Evolutionary conservation across 2,888 invertebrate species (phyloP).

Genomic region (Eristalis intricaria): DNA sequence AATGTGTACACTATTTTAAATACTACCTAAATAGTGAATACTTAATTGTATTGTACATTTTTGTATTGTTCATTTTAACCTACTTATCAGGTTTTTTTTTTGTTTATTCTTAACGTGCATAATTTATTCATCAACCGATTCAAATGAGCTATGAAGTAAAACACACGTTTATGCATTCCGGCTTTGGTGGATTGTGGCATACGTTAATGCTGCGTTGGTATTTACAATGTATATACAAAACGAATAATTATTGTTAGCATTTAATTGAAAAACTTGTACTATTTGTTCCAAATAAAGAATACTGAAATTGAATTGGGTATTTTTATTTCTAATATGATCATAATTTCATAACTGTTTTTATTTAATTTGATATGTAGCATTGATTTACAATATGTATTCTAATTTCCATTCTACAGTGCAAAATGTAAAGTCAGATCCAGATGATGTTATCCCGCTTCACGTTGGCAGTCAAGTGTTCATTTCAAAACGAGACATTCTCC

Average conservation of each 20-base stretch:
- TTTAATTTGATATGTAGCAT: neutral
- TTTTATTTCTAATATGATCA: neutral
- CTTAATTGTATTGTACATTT: too few relatives aligned
- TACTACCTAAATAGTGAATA: too few relatives aligned
- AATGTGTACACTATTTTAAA: too few relatives aligned
- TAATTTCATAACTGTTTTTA: neutral
- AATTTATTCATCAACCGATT: too few relatives aligned
- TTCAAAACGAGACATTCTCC: constrained; percentile 77
- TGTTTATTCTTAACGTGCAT: too few relatives aligned
- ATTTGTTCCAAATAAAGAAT: neutral
- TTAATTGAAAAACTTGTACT: neutral
- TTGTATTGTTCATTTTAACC: too few relatives aligned
- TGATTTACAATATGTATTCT: neutral
- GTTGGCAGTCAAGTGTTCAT: constrained; percentile 79
- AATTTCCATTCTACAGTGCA: constrained; percentile 21
- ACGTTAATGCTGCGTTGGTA: neutral
- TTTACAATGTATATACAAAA: neutral
- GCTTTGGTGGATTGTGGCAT: too few relatives aligned
- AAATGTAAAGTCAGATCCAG: constrained; percentile 14
- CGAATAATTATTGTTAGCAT: neutral
- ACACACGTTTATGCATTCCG: too few relatives aligned
- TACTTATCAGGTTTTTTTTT: too few relatives aligned
- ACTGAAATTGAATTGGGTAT: neutral
- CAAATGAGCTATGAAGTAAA: too few relatives aligned
- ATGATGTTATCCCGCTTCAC: constrained; percentile 78